Evolutionary conservation across 1,140 invertebrate genomes (phyloP), one percentile per base, ranked within the genome.

Genomic region (Papilio glaucus): DNA sequence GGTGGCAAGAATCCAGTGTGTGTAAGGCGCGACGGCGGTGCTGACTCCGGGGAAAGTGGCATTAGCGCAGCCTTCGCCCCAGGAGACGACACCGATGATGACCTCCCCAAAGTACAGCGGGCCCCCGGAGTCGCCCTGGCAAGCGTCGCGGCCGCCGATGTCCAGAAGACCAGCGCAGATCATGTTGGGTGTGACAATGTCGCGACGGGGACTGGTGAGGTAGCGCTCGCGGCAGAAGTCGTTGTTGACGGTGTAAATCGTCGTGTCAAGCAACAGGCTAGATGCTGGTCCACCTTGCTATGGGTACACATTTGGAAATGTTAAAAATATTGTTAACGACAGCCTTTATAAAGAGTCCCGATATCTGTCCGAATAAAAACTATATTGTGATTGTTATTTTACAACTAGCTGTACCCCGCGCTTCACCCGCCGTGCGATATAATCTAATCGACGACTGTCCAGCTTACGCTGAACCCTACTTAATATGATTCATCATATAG

Each of bases 41-140:
- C 95, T 95, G 41, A 96, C 93, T 29, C 95, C 94, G 3, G 95
- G 95, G 76, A 85, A 92, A 9, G 82, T 86, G 0, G 83, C 83
- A 49, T 92, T 80, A 1, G 90, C 95, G 78, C 95, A 96, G 15
- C 87, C 88, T 4, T 77, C 9, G 1, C 94, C 94, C 87, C 94
- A 95, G 6, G 94, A 95, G 4, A 94, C 92, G 1, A 95, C 73
- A 6, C 95, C 94, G 24, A 93, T 77, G 12, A 94, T 76, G 15
- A 85, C 73, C 21, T 85, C 49, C 0, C 53, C 69, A 15, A 73
- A 84, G 72, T 84, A 88, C 42, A 96, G 84, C 1, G 96, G 96
- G 10, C 96, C 95, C 1, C 96, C 96, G 67, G 95, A 95, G 79
- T 96, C 96, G 4, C 95, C 96, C 83, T 95, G 95, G 79, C 96